Conservation (phyloP, 35 echinoderm and acorn worm genomes). For the Ophiothrix spiculata region DNA sequence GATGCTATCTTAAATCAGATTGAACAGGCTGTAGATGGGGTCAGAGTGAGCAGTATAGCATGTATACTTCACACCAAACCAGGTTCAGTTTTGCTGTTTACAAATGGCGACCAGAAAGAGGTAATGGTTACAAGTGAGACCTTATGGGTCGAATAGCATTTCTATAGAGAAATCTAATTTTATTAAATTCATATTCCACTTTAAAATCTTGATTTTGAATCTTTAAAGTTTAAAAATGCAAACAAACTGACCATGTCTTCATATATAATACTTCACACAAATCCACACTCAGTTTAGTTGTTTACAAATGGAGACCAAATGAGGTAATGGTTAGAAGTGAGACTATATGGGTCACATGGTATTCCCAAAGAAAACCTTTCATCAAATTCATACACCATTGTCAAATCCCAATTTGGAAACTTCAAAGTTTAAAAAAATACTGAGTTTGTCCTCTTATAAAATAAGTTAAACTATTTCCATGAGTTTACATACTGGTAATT, state of each 20-base stretch:
- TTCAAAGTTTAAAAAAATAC: background rate
- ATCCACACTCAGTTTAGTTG: slow-evolving; percentile 69
- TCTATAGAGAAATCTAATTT: too few species aligned
- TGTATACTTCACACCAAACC: slow-evolving; percentile 82
- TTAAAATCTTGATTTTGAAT: too few species aligned
- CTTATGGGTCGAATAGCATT: too few species aligned
- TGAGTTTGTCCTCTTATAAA: too few species aligned
- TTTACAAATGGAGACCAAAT: slow-evolving; percentile 79
- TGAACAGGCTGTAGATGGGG: slow-evolving; percentile 50
- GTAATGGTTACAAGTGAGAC: too few species aligned
- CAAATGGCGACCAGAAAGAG: slow-evolving; percentile 87
- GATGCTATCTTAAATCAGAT: slow-evolving; percentile 65
- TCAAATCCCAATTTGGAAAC: background rate
- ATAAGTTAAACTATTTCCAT: too few species aligned
- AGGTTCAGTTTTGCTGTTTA: slow-evolving; percentile 74
- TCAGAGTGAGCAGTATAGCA: slow-evolving; percentile 75
- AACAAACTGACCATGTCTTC: too few species aligned
- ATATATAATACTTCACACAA: slow-evolving; percentile 76
- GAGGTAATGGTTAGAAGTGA: slow-evolving; percentile 44
- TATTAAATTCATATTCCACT: too few species aligned
- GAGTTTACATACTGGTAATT: too few species aligned
- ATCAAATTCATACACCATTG: too few species aligned
- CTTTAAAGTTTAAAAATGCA: too few species aligned
- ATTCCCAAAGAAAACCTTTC: too few species aligned
- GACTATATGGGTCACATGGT: background rate